Evolutionary conservation across 2,113 vertebrate genomes (phyloP).

Genomic region (Psilopsiagon aurifrons): DNA sequence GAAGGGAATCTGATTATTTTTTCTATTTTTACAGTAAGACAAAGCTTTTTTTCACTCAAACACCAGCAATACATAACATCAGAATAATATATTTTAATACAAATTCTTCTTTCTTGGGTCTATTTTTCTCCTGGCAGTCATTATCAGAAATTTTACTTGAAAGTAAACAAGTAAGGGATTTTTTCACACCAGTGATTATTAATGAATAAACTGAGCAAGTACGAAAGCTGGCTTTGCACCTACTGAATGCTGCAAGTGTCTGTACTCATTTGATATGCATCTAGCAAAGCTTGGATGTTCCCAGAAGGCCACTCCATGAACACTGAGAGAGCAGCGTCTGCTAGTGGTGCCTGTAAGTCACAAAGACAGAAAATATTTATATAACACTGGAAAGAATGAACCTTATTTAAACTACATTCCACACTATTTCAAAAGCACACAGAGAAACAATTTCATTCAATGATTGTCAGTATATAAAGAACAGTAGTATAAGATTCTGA

Average conservation of each 20-base stretch:
- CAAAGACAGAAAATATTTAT: conserved; percentile 75
- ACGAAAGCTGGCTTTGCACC: conserved; percentile 97
- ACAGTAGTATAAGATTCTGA: not conserved
- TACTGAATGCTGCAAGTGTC: conserved; percentile 99
- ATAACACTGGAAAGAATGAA: not conserved
- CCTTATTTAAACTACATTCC: not conserved
- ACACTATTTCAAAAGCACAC: not conserved
- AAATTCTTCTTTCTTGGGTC: not conserved
- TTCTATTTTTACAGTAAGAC: not conserved
- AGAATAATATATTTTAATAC: conserved; percentile 5
- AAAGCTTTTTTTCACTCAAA: conserved; percentile 35
- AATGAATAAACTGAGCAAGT: conserved; percentile 85
- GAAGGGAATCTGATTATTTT: not conserved
- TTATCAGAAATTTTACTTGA: conserved; percentile 31
- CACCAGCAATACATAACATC: not conserved
- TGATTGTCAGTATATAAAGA: not conserved
- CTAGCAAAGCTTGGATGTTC: conserved; percentile 98
- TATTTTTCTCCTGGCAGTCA: not conserved
- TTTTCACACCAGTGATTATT: conserved; percentile 67
- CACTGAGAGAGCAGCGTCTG: conserved; percentile 99
- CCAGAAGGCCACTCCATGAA: conserved; percentile 98
- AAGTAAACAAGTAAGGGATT: conserved; percentile 50
- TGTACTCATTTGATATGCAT: conserved; percentile 99
- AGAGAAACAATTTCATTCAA: not conserved
- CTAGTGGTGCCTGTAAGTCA: conserved; percentile 93